Percentiles rank a stretch among this genome's conserved stretches.
phyloP scores from a whole-genome alignment of 1,140 invertebrate species.

The Agrilus planipennis region DNA sequence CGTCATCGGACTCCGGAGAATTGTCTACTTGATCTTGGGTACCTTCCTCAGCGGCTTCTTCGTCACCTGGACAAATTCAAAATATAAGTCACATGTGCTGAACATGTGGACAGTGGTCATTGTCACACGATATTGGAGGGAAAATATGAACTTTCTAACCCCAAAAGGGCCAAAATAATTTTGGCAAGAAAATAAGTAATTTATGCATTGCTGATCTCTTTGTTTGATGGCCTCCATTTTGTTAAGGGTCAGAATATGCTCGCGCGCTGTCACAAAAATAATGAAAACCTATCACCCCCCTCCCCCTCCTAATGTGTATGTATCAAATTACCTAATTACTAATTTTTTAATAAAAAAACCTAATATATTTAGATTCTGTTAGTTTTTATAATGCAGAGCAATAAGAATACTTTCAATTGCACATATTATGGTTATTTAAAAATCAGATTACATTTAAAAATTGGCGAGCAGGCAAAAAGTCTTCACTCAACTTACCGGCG shows the following conservation, averaged over 20 bases:
- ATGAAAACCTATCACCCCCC: conserved; percentile 31
- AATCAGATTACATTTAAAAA: too few species aligned
- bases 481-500: conserved; percentile 49
- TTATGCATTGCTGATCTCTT: conserved; percentile 45
- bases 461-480: conserved; percentile 4
- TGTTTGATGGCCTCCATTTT: conserved; percentile 61
- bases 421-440: too few species aligned
- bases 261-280: conserved; percentile 40
- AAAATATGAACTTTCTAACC: conserved; percentile 29
- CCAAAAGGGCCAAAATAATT: conserved; percentile 13
- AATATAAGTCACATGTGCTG: conserved; percentile 16
- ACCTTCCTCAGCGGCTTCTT: conserved; percentile 52
- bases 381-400: too few species aligned
- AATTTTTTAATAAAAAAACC: neutral
- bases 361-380: too few species aligned
- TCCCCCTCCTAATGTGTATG: conserved; percentile 21
- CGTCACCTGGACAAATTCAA: conserved; percentile 45
- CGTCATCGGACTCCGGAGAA: conserved; percentile 62
- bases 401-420: too few species aligned
- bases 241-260: conserved; percentile 42
- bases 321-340: conserved; percentile 21
- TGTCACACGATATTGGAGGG: conserved; percentile 26
- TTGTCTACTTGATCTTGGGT: conserved; percentile 50
- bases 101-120: conserved; percentile 29
- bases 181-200: conserved; percentile 15